Percentiles rank a stretch among this genome's conserved stretches.
Conservation (phyloP, 2,888 invertebrate species). For the Deilephila porcellus region DNA sequence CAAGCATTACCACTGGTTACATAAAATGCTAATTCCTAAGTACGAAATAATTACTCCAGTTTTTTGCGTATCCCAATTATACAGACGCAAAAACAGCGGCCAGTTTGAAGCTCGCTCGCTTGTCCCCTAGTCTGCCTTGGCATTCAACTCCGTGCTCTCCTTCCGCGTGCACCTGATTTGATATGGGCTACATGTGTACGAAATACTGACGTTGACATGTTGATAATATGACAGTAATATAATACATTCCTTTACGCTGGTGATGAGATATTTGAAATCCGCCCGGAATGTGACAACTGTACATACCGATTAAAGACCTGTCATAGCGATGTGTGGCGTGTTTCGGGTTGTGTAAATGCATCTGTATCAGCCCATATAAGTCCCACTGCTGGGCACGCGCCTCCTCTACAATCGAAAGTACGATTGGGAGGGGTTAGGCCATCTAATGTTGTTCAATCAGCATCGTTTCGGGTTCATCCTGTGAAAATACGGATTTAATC, state of each 20-base stretch:
- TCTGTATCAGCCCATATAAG: too few species aligned
- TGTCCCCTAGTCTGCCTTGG: conserved; percentile 15
- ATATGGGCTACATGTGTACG: not conserved
- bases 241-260: not conserved
- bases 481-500: too few species aligned
- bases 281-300: too few species aligned
- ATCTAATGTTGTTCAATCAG: too few species aligned
- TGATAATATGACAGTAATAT: not conserved
- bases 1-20: not conserved
- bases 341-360: too few species aligned
- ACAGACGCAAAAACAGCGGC: not conserved
- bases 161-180: conserved; percentile 26
- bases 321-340: too few species aligned
- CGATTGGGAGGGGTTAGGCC: too few species aligned
- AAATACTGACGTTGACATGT: not conserved
- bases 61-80: conserved; percentile 14
- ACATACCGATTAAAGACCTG: too few species aligned
- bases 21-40: conserved; percentile 4
- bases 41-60: conserved; percentile 14
- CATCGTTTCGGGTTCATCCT: too few species aligned
- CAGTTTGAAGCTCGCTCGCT: not conserved
- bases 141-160: conserved; percentile 27
- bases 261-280: not conserved
- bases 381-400: too few species aligned
- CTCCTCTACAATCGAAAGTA: too few species aligned